These are phyloP conservation scores for Lypha dubia DNA, from an alignment of 2,888 invertebrate genomes.

Conservation along the genomic window DNA sequence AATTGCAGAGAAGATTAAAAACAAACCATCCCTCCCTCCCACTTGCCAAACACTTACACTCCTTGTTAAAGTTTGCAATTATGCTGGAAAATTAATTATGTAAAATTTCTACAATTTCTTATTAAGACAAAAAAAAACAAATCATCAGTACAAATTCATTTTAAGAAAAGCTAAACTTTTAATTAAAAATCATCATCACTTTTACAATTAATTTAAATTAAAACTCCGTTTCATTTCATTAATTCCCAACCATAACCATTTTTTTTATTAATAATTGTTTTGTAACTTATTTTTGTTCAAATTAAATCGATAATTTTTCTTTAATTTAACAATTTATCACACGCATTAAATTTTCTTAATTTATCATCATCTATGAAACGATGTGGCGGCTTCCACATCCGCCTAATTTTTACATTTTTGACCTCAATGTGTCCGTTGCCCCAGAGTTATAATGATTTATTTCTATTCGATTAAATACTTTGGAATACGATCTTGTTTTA, in stretches of 20 bases:
- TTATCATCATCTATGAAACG: slow-evolving; percentile 26
- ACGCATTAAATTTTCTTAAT: slow-evolving; percentile 17
- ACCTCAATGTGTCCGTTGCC: slow-evolving; percentile 26
- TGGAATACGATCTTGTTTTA: background rate
- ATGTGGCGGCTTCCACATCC: slow-evolving; percentile 24
- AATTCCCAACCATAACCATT: background rate
- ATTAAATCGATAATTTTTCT: background rate
- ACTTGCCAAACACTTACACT: background rate
- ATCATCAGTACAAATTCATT: no score
- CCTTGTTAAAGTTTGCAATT: slow-evolving; percentile 1
- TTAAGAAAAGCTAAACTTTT: no score
- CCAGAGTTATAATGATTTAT: slow-evolving; percentile 14
- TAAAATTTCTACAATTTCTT: no score
- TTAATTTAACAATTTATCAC: background rate
- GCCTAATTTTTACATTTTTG: background rate
- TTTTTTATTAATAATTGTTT: background rate
- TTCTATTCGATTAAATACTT: background rate
- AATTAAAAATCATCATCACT: no score
- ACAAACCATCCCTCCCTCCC: no score
- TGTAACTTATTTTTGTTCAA: background rate
- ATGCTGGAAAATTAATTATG: no score
- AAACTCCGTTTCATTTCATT: background rate
- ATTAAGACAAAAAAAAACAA: no score
- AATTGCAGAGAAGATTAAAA: background rate
- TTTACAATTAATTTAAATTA: background rate